Evolutionary conservation across 2,113 vertebrate species (phyloP), one percentile per base, ranked within the genome.

Genomic region (Pampusana beccarii): DNA sequence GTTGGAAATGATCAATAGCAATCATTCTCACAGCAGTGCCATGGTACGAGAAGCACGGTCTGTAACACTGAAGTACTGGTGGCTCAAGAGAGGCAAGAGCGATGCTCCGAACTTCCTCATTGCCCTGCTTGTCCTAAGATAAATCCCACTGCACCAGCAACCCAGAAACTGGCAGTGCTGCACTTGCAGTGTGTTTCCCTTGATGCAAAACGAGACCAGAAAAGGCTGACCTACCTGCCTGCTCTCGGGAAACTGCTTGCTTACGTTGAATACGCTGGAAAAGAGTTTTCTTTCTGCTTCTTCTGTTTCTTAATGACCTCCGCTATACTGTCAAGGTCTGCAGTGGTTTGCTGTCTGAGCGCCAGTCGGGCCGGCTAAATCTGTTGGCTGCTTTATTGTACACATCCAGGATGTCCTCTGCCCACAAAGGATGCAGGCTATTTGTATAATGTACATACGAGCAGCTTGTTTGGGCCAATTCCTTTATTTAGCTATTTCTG

Each of bases 21-120:
- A 73, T 40, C 25, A 28, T 87, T 72, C 64, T 46, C 54, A 60
- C 6, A 4, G 48, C 40, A 78, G 46, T 0, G 0, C 16, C 36
- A 29, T 2, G 0, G 28, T 19, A n/a, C 0, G 0, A 64, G 61
- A 69, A 70, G n/a, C 40, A 51, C 19, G 48, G 2, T 29, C 40
- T 75, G 16, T 70, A 78, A 73, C 7, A 7, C 26, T 57, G 51
- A 38, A n/a, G 40, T 33, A 40, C 20, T 1, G 4, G 33, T 86
- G 54, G 13, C 40, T 86, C 34, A 33, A 48, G 24, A 11, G 38
- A 65, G 42, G 11, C 36, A 83, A 53, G 25, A 83, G 62, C 38
- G 80, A 36, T 58, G 31, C n/a, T 34, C 67, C 42, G 31, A 69
- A 73, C 26, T 67, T 88, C 36, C 60, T 58, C 0, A 0, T n/a